Conservation (phyloP, 2,888 invertebrate genomes). For the Epinotia brunnichana region DNA sequence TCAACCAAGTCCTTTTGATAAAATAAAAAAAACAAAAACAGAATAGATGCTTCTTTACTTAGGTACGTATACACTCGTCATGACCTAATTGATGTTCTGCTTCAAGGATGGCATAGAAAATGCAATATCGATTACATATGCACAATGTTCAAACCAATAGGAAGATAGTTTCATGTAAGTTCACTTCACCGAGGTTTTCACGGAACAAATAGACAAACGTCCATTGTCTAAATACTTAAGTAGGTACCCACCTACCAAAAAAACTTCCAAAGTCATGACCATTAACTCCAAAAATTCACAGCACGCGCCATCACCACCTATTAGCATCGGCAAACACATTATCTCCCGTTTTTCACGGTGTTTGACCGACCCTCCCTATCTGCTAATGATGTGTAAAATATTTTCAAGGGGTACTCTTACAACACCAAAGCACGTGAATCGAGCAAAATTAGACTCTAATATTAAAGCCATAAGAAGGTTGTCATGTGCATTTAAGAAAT, state of each 20-base stretch:
- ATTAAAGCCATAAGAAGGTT: neutral
- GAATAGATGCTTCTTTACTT: neutral
- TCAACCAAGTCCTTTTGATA: neutral
- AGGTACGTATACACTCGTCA: too few species aligned
- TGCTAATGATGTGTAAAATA: constrained; percentile 76
- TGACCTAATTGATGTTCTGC: too few species aligned
- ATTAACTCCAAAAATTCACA: constrained; percentile 35
- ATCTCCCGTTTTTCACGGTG: constrained; percentile 74
- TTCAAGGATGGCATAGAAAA: too few species aligned
- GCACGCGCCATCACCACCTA: constrained; percentile 43
- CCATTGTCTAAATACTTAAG: neutral
- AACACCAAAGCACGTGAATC: constrained; percentile 42
- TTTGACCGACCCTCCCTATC: constrained; percentile 65
- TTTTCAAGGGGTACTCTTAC: constrained; percentile 55
- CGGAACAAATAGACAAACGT: too few species aligned
- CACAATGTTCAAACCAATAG: too few species aligned
- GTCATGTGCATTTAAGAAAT: constrained; percentile 5
- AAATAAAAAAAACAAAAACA: too few species aligned
- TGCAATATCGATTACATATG: too few species aligned
- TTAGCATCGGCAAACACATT: constrained; percentile 55
- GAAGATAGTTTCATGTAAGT: too few species aligned
- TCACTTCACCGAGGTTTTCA: too few species aligned
- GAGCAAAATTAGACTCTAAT: constrained; percentile 22
- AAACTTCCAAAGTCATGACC: constrained; percentile 14
- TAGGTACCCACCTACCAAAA: constrained; percentile 3